Base-by-base conservation (phyloP, 1,140 invertebrate genomes). In the Diorhabda elongata region DNA sequence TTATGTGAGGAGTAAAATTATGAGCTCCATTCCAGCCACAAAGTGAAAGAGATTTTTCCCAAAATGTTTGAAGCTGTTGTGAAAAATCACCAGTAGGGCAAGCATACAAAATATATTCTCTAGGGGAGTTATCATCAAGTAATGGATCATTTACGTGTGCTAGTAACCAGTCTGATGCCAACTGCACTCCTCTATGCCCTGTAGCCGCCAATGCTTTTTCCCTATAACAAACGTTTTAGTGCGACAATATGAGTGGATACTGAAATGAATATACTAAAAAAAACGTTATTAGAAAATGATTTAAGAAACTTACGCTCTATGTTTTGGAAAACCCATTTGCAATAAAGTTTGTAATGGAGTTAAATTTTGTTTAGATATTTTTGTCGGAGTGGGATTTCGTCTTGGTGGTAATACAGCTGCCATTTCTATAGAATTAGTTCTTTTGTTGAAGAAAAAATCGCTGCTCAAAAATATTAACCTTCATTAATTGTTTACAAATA, bases 121-220 rank as follows among this genome's bases (percentile, higher is more conserved):
- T 82, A 3, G 91, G 90, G 5, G 85, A 84, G 61, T 87, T 86
- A 44, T 88, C 85, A 81, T 96, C 92, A 43, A 96, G 80, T 5
- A 86, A 86, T 3, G 89, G 85, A 82, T 97, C 94, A 80, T 92
- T 90, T 0, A 95, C 91, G 80, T 96, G 94, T 7, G 93, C 92
- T 63, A 96, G 79, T 2, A 97, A 82, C 94, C 94, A 96, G 77
- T 96, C 93, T 2, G 92, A 92, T 4, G 94, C 94, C 66, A 95
- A 83, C 80, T 95, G 92, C 61, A 94, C 90, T 66, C 93, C 92
- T 45, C 89, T 83, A 79, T 95, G 89, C 42, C 93, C 94, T 7
- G 94, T 96, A n/a, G 93, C 93, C 26, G 93, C 92, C 68, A 96
- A 81, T 26, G 94, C 93, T 82, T 95, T 96, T 79, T 95, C 89